A percentile compares a stretch with the other conserved stretches of the same genome.
These are phyloP conservation scores for Heliconius himera DNA, from an alignment of 1,140 invertebrate species.

Conservation along the genomic window DNA sequence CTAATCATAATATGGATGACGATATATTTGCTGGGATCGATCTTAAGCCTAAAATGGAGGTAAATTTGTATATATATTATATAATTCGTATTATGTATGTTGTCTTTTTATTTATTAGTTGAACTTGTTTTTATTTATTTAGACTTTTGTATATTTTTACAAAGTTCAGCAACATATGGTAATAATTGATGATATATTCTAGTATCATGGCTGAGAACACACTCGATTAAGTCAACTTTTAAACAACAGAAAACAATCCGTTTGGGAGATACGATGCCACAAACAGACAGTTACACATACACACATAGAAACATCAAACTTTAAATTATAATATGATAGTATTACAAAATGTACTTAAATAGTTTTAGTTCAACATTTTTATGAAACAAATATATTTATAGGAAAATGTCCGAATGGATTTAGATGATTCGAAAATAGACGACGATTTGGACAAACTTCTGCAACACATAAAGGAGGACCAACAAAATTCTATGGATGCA, in stretches of 20 bases:
- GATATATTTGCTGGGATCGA: constrained; percentile 86
- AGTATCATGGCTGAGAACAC: no score
- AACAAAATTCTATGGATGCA: constrained; percentile 93
- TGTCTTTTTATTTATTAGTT: no score
- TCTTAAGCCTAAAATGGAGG: constrained; percentile 86
- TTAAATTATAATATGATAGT: not conserved
- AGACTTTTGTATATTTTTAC: no score
- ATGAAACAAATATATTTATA: constrained; percentile 40
- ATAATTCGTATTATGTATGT: no score
- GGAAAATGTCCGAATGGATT: constrained; percentile 86
- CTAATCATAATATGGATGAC: constrained; percentile 83
- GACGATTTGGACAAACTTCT: constrained; percentile 94
- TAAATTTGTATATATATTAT: constrained; percentile 28
- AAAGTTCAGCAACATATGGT: no score
- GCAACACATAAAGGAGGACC: constrained; percentile 95
- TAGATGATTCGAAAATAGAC: constrained; percentile 95
- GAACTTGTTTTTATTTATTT: no score
- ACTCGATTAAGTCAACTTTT: no score
- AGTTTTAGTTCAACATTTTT: not conserved
- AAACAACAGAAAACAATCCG: no score
- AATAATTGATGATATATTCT: no score
- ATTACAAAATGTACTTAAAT: not conserved
- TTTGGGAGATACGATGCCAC: no score
- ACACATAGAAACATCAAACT: no score
- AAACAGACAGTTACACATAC: no score